Conservation (phyloP, 2,113 vertebrate species). For the Cranoglanis bouderius region DNA sequence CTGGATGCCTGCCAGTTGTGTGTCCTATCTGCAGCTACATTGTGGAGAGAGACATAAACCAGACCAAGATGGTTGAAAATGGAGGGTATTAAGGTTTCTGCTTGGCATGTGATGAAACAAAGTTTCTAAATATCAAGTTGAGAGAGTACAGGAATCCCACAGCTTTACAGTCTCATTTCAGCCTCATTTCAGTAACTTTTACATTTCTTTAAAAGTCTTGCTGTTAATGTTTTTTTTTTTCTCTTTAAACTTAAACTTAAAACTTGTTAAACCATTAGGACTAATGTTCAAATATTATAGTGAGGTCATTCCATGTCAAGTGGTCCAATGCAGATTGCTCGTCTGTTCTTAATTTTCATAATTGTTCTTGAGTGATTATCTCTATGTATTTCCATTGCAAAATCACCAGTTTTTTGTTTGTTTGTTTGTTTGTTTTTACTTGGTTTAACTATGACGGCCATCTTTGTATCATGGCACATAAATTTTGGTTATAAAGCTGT, state of each 20-base stretch:
- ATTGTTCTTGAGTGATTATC: too few relatives aligned
- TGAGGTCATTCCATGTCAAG: too few relatives aligned
- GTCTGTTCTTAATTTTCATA: too few relatives aligned
- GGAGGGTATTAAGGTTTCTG: neutral
- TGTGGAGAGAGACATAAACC: constrained; percentile 29
- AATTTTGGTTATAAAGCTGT: too few relatives aligned
- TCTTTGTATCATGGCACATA: too few relatives aligned
- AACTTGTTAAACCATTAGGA: neutral
- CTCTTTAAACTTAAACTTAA: neutral
- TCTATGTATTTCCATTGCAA: too few relatives aligned
- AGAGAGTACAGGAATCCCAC: constrained; percentile 18
- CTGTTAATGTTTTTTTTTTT: constrained; percentile 1
- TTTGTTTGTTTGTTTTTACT: too few relatives aligned
- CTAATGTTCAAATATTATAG: neutral
- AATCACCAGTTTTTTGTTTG: too few relatives aligned
- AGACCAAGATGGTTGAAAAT: constrained; percentile 27
- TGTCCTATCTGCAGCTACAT: neutral
- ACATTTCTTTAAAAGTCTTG: neutral
- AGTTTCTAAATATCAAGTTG: constrained; percentile 27
- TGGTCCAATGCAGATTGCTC: too few relatives aligned
- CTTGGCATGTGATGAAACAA: constrained; percentile 3
- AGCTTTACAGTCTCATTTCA: constrained; percentile 10
- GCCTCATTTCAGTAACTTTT: constrained; percentile 8
- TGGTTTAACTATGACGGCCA: too few relatives aligned
- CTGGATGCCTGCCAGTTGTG: neutral